These are phyloP conservation scores for Anguilla pacifica DNA, from an alignment of 2,797 vertebrate genomes.

Conservation along the genomic window DNA sequence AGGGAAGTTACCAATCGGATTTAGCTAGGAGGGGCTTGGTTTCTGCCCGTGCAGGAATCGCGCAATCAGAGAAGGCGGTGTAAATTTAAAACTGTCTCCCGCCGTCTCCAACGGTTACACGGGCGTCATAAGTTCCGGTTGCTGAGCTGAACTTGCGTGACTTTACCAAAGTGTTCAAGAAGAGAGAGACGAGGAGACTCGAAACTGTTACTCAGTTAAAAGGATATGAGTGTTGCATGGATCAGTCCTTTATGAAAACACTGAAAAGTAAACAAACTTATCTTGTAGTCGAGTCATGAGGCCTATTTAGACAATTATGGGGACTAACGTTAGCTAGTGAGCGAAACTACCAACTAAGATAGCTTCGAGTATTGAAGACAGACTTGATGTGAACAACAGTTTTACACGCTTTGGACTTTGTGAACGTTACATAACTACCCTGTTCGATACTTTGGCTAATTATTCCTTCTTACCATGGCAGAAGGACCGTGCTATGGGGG, in stretches of 20 bases:
- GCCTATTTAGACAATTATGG: neutral
- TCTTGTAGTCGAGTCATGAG: neutral
- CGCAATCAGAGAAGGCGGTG: slow-evolving; percentile 44
- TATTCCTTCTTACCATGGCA: slow-evolving; percentile 42
- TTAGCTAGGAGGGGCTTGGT: slow-evolving; percentile 17
- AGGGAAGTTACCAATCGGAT: slow-evolving; percentile 10
- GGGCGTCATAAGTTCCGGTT: slow-evolving; percentile 29
- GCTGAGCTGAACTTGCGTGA: slow-evolving; percentile 6
- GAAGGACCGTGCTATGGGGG: slow-evolving; percentile 41
- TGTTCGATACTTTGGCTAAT: neutral
- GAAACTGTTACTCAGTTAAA: neutral
- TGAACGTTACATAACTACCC: neutral
- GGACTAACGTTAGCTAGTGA: neutral
- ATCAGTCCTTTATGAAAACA: neutral
- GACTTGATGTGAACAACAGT: slow-evolving; percentile 1
- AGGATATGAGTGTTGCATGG: too few relatives aligned
- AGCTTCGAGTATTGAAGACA: neutral
- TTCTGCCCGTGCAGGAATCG: neutral
- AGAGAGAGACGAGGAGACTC: neutral
- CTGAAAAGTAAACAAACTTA: neutral
- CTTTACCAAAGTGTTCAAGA: slow-evolving; percentile 25
- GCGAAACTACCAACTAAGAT: neutral
- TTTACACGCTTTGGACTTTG: neutral
- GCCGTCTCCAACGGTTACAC: slow-evolving; percentile 30
- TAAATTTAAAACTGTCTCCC: slow-evolving; percentile 49